A percentile compares a stretch with the other conserved stretches of the same genome.
phyloP scores from a whole-genome alignment of 2,113 vertebrate species.

The Gobiocypris rarus region DNA sequence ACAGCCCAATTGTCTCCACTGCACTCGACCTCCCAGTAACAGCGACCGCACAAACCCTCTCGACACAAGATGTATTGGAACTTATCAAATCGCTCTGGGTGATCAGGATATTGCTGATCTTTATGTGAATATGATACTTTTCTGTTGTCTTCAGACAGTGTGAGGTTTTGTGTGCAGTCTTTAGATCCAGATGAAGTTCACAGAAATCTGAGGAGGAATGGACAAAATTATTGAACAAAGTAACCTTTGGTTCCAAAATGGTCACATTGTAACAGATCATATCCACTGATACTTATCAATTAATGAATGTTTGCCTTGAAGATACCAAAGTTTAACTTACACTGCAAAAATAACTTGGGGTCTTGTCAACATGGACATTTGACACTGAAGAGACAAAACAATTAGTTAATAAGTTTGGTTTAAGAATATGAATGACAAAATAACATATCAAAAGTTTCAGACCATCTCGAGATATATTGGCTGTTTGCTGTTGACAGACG shows the following conservation, averaged over 20 bases:
- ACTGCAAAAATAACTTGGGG: conserved; percentile 38
- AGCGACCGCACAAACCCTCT: not conserved
- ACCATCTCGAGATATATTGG: conserved; percentile 36
- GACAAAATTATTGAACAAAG: not conserved
- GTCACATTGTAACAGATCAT: not conserved
- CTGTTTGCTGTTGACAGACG: conserved; percentile 18
- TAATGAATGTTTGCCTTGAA: not conserved
- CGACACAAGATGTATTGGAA: not conserved
- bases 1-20: not conserved
- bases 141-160: conserved; percentile 40
- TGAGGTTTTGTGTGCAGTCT: not conserved
- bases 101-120: conserved; percentile 17
- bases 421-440: not conserved
- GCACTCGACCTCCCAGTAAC: conserved; percentile 47
- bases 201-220: conserved; percentile 37
- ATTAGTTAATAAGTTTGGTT: too few relatives aligned
- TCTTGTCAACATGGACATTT: too few relatives aligned
- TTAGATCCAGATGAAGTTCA: conserved; percentile 34
- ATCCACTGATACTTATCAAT: not conserved
- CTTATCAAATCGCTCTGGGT: conserved; percentile 12
- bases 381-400: too few relatives aligned
- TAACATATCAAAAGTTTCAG: not conserved
- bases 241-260: too few relatives aligned
- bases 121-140: fast-evolving
- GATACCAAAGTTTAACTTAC: conserved; percentile 14